These are phyloP conservation scores for Sitta europaea DNA, from an alignment of 2,113 vertebrate genomes.

Conservation along the genomic window DNA sequence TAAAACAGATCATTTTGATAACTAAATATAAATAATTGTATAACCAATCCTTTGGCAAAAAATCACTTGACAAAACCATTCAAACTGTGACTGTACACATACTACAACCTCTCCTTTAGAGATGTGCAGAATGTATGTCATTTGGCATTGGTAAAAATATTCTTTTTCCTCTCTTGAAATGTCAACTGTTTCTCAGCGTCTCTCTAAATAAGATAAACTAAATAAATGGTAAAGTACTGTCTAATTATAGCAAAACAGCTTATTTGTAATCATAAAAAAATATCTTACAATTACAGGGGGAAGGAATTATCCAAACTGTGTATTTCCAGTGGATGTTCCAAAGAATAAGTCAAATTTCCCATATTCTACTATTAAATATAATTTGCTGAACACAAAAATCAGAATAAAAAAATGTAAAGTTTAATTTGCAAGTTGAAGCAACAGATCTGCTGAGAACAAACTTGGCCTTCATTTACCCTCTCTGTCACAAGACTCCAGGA, in stretches of 20 bases:
- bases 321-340: background rate
- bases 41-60: background rate
- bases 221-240: background rate
- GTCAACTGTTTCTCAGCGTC: background rate
- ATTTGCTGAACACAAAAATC: background rate
- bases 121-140: background rate
- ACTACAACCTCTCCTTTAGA: background rate
- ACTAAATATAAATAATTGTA: background rate
- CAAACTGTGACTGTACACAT: background rate
- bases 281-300: background rate
- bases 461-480: constrained; percentile 73
- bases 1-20: background rate
- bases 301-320: background rate
- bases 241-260: background rate
- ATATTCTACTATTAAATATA: background rate
- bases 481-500: constrained; percentile 84
- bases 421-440: background rate
- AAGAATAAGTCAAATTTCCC: background rate
- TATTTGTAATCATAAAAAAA: background rate
- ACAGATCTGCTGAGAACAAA: background rate
- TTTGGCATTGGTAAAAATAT: background rate
- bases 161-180: background rate
- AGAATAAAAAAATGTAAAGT: background rate
- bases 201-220: background rate
- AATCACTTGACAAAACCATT: background rate